Evolutionary conservation across 2,888 invertebrate species (phyloP).

Genomic region (Apocheima hispidaria): DNA sequence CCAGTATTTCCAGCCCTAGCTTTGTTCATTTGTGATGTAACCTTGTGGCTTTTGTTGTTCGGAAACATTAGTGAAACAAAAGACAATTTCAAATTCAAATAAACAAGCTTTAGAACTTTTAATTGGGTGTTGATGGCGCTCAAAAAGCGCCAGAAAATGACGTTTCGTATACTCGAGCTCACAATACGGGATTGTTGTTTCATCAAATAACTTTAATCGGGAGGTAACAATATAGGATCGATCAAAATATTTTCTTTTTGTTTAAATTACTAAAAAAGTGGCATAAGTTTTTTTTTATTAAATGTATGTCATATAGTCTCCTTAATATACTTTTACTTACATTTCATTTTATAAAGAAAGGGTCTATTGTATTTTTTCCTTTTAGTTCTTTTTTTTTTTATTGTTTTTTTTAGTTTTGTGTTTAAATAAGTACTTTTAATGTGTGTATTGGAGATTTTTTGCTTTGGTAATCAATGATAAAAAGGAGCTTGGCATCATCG

Average conservation of each 20-base stretch:
- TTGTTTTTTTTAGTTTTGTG: no score
- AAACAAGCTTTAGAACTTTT: conserved; percentile 37
- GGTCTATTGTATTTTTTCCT: no score
- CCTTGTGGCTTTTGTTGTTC: conserved; percentile 31
- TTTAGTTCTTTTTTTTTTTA: no score
- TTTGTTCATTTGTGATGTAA: conserved; percentile 19
- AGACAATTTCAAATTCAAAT: conserved; percentile 33
- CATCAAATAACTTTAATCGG: neutral
- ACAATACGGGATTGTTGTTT: conserved; percentile 11
- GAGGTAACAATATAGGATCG: neutral
- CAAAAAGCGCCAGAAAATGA: conserved; percentile 25
- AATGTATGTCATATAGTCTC: no score
- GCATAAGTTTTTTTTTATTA: no score
- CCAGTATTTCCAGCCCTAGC: neutral
- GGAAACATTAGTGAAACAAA: conserved; percentile 31
- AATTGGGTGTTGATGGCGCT: conserved; percentile 39
- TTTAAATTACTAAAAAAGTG: no score
- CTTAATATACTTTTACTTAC: no score
- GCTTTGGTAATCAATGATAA: no score
- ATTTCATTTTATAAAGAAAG: no score
- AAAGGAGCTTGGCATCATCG: no score
- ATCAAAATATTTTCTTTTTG: neutral
- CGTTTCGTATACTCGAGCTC: conserved; percentile 16
- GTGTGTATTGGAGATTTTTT: no score
- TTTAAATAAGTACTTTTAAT: no score